Percentiles rank a stretch among this genome's conserved stretches.
phyloP scores from a whole-genome alignment of 2,888 invertebrate species.

The Andrena flavipes region DNA sequence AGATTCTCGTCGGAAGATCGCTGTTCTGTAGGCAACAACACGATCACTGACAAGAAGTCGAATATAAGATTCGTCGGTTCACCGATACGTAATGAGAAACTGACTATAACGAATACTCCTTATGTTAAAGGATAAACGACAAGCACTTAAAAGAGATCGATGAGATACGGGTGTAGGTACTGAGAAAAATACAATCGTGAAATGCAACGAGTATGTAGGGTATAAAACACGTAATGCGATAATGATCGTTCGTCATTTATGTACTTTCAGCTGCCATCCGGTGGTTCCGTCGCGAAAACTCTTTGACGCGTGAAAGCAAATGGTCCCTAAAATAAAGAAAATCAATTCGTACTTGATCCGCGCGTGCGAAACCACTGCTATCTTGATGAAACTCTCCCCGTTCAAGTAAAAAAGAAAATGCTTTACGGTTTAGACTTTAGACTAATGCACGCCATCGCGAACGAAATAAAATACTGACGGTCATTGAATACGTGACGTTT shows the following conservation, averaged over 20 bases:
- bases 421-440: constrained; percentile 14
- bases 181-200: constrained; percentile 26
- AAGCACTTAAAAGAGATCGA: constrained; percentile 37
- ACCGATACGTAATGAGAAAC: constrained; percentile 1
- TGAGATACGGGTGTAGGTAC: constrained; percentile 6
- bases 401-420: background rate
- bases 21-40: background rate
- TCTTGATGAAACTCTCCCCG: constrained; percentile 2
- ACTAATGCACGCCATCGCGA: constrained; percentile 57
- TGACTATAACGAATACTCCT: constrained; percentile 16
- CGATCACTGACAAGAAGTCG: background rate
- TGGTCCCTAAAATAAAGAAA: constrained; percentile 68
- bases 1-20: constrained; percentile 7
- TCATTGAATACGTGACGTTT: constrained; percentile 64
- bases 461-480: constrained; percentile 72
- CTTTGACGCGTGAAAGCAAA: constrained; percentile 54
- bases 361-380: background rate
- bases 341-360: constrained; percentile 42
- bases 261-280: constrained; percentile 30
- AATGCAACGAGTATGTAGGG: constrained; percentile 36
- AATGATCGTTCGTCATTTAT: constrained; percentile 24
- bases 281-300: constrained; percentile 25
- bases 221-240: constrained; percentile 17
- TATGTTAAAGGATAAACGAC: constrained; percentile 33
- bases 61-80: background rate